A percentile compares a stretch with the other conserved stretches of the same genome.
These are phyloP conservation scores for Heliconius eleuchia DNA, from an alignment of 1,140 invertebrate species.

Conservation along the genomic window DNA sequence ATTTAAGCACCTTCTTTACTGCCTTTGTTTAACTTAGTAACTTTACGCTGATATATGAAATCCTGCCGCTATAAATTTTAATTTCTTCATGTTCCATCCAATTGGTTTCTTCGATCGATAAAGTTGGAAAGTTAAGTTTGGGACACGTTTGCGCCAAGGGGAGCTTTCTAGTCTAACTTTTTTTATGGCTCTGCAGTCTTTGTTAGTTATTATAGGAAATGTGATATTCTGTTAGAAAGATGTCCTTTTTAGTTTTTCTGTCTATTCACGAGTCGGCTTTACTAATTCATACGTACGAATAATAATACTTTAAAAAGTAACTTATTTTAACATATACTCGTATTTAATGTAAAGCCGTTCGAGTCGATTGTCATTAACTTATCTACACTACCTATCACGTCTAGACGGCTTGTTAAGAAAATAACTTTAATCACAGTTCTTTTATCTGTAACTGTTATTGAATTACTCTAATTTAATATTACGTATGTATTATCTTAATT, in stretches of 20 bases:
- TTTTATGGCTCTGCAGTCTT: conserved; percentile 15
- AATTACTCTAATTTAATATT: background rate
- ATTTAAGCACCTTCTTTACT: background rate
- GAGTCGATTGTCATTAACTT: background rate
- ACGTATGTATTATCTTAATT: background rate
- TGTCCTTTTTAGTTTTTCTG: background rate
- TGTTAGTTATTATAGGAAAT: background rate
- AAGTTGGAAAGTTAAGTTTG: conserved; percentile 20
- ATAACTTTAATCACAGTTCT: background rate
- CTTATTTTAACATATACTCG: background rate
- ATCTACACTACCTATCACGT: background rate
- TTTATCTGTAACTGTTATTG: background rate
- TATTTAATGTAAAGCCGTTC: background rate
- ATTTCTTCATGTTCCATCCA: conserved; percentile 27
- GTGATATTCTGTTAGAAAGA: background rate
- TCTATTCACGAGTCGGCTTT: background rate
- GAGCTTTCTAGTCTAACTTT: background rate
- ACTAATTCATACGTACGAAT: background rate
- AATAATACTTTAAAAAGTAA: background rate
- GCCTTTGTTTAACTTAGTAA: background rate
- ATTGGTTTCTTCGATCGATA: conserved; percentile 22
- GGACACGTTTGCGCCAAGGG: conserved; percentile 19
- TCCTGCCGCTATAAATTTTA: conserved; percentile 26
- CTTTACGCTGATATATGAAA: background rate
- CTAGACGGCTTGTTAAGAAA: background rate